A percentile compares a stretch with the other conserved stretches of the same genome.
Conservation (phyloP, 2,113 vertebrate species). For the Vidua macroura region DNA sequence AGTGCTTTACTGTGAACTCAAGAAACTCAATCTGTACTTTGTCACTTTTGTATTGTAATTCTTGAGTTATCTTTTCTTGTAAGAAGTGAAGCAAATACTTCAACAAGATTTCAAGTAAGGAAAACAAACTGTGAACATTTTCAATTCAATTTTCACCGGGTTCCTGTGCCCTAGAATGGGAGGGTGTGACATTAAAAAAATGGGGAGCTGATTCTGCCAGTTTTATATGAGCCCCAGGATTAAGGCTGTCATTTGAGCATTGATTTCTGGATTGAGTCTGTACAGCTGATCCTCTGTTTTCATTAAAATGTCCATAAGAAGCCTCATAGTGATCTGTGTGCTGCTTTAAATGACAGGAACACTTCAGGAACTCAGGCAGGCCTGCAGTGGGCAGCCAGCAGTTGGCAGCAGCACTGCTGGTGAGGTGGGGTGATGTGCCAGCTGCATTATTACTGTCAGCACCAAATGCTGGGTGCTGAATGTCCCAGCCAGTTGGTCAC, state of each 20-base stretch:
- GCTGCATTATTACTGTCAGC: neutral
- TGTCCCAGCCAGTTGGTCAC: neutral
- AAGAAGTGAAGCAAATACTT: neutral
- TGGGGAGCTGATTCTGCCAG: neutral
- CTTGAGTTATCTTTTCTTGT: neutral
- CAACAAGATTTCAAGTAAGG: neutral
- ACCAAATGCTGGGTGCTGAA: neutral
- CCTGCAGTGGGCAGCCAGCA: neutral
- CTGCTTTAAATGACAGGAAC: neutral
- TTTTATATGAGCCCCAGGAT: neutral
- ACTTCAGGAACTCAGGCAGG: neutral
- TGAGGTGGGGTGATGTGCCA: neutral
- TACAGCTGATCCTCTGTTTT: neutral
- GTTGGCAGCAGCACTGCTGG: neutral
- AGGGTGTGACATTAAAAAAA: neutral
- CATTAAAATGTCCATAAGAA: neutral
- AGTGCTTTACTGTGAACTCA: neutral
- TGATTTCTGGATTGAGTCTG: neutral
- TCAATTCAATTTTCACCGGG: neutral
- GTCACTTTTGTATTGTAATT: neutral
- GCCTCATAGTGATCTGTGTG: neutral
- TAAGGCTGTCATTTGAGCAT: neutral
- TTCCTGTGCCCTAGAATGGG: neutral
- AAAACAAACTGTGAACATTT: neutral
- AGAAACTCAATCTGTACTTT: neutral